These are phyloP conservation scores for Armadillidium nasatum DNA, from an alignment of 1,140 invertebrate species.

Conservation along the genomic window DNA sequence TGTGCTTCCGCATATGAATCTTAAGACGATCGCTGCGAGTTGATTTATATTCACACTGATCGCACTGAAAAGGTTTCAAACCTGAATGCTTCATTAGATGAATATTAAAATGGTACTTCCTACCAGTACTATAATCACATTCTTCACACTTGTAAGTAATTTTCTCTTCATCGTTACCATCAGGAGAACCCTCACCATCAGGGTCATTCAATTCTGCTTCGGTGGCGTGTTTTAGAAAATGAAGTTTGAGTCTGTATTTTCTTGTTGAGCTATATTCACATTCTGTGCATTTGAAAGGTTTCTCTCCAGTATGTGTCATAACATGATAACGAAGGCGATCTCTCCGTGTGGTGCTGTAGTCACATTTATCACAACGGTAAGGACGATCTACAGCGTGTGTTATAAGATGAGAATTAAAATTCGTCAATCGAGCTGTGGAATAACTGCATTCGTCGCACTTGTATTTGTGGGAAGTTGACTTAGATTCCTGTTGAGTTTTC, in stretches of 20 bases:
- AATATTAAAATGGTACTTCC: slow-evolving; percentile 18
- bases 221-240: neutral
- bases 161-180: no score
- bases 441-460: no score
- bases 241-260: neutral
- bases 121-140: neutral
- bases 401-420: no score
- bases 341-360: neutral
- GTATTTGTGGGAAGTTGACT: no score
- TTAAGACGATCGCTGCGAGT: slow-evolving; percentile 18
- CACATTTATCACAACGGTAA: neutral
- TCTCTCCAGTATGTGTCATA: neutral
- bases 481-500: no score
- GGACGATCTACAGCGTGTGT: no score
- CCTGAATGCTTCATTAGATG: slow-evolving; percentile 22
- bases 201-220: no score
- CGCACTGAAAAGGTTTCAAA: slow-evolving; percentile 24
- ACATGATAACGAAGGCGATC: neutral
- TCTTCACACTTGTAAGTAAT: neutral
- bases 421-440: no score
- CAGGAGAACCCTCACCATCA: no score
- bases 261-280: slow-evolving; percentile 11
- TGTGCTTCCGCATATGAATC: slow-evolving; percentile 18
- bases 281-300: neutral
- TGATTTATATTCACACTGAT: slow-evolving; percentile 25